Evolutionary conservation across 2,113 vertebrate genomes (phyloP), one percentile per base, ranked within the genome.

Genomic region (Scortum barcoo): DNA sequence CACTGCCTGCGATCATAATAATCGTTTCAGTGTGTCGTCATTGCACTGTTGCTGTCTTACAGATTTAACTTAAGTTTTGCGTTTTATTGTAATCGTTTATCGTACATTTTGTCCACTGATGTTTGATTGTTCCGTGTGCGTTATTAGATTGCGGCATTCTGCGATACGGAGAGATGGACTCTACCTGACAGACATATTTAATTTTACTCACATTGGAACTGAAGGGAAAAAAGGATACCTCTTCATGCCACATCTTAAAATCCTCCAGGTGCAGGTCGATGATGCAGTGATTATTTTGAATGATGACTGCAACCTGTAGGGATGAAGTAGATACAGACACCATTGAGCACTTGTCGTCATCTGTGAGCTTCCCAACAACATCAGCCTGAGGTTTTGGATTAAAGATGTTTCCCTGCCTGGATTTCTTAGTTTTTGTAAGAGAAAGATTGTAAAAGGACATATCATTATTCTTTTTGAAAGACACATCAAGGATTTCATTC

Each of bases 51-150:
- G 61, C 36, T 50, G 81, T 67, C 30, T 19, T 8, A 67, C 26
- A 57, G 20, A 28, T 70, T 24, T n/a, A 33, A 67, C 22, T 69
- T 22, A 48, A 58, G 9, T 67, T 84, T 68, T 16, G 20, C 57
- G 3, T 61, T 36, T 48, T 85, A 19, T 73, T 75, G n/a, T 8
- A 63, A 61, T 84, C 65, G 63, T 87, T 77, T 81, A 28, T 72
- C 38, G 87, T 89, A 85, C 89, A 88, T 88, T 91, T 86, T 90
- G 84, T 90, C 63, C 89, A 84, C 70, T 54, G 71, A 88, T 91
- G 85, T 84, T 84, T 74, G 38, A 33, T 63, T 69, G 69, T 30
- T 85, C 44, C 70, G 63, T 57, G 75, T 80, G 70, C 76, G 72
- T 76, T 85, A 56, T 81, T 69, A 74, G 87, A 89, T 87, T 91